A percentile compares a stretch with the other conserved stretches of the same genome.
These are phyloP conservation scores for Tachypleus tridentatus DNA, from an alignment of 1,140 invertebrate species.

Conservation along the genomic window DNA sequence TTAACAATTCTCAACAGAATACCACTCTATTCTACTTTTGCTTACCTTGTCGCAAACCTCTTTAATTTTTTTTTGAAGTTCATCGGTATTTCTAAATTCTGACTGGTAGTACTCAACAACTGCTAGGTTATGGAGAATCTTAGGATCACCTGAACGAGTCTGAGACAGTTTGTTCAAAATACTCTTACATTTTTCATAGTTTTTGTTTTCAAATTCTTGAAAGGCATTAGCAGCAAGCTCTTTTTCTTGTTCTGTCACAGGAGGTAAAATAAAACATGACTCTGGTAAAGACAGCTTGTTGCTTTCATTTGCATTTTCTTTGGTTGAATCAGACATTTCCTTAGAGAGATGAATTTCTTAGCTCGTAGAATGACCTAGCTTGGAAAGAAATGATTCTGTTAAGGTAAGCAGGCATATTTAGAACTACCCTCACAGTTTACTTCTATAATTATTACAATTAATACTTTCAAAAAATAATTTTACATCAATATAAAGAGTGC, in stretches of 20 bases:
- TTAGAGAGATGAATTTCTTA: too few relatives aligned
- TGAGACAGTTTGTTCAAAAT: conserved; percentile 46
- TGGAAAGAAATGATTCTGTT: too few relatives aligned
- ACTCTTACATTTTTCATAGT: conserved; percentile 44
- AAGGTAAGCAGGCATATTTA: too few relatives aligned
- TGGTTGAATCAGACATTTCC: too few relatives aligned
- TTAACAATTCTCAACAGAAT: too few relatives aligned
- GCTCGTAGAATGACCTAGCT: too few relatives aligned
- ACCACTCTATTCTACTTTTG: neutral
- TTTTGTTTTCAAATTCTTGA: conserved; percentile 43
- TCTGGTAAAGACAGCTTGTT: too few relatives aligned
- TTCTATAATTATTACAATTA: too few relatives aligned
- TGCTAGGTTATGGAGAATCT: conserved; percentile 57
- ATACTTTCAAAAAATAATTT: too few relatives aligned
- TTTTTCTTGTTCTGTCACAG: conserved; percentile 41
- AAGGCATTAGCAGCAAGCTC: conserved; percentile 43
- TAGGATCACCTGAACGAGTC: conserved; percentile 47
- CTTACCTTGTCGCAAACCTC: conserved; percentile 46
- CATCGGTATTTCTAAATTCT: conserved; percentile 54
- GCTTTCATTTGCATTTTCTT: too few relatives aligned
- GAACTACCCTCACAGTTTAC: too few relatives aligned
- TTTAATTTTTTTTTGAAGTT: conserved; percentile 52
- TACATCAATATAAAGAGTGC: too few relatives aligned
- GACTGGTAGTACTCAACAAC: conserved; percentile 57
- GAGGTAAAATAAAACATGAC: neutral